Evolutionary conservation across 2,797 vertebrate species (phyloP).

Genomic region (Silurus lanzhouensis): DNA sequence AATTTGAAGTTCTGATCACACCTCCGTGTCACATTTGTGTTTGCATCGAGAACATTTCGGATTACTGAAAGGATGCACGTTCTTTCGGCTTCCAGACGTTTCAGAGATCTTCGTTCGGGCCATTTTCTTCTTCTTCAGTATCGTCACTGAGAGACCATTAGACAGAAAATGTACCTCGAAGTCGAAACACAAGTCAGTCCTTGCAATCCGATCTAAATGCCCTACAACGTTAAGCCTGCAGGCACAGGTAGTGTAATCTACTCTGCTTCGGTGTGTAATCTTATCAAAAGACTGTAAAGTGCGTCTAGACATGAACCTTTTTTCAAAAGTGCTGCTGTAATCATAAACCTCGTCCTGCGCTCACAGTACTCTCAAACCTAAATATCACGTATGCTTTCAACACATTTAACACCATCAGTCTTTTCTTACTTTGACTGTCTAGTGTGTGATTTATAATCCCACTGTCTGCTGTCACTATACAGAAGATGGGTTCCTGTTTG

Average conservation of each 20-base stretch:
- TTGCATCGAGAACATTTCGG: neutral
- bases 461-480: neutral
- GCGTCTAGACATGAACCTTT: neutral
- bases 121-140: neutral
- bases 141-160: neutral
- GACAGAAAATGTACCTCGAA: neutral
- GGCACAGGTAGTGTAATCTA: neutral
- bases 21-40: neutral
- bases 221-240: neutral
- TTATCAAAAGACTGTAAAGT: slow-evolving; percentile 19
- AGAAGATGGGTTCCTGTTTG: neutral
- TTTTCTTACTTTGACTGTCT: neutral
- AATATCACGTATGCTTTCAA: neutral
- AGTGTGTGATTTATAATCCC: neutral
- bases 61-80: neutral
- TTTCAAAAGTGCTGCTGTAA: neutral
- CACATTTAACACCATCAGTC: neutral
- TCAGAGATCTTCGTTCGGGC: neutral
- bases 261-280: slow-evolving; percentile 2
- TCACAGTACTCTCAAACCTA: neutral
- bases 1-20: neutral
- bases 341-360: neutral
- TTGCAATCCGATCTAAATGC: slow-evolving; percentile 13
- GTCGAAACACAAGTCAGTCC: neutral
- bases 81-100: neutral